Percentiles rank a stretch among this genome's conserved stretches.
These are phyloP conservation scores for Motacilla tschutschensis DNA, from an alignment of 2,113 vertebrate species.

Conservation along the genomic window DNA sequence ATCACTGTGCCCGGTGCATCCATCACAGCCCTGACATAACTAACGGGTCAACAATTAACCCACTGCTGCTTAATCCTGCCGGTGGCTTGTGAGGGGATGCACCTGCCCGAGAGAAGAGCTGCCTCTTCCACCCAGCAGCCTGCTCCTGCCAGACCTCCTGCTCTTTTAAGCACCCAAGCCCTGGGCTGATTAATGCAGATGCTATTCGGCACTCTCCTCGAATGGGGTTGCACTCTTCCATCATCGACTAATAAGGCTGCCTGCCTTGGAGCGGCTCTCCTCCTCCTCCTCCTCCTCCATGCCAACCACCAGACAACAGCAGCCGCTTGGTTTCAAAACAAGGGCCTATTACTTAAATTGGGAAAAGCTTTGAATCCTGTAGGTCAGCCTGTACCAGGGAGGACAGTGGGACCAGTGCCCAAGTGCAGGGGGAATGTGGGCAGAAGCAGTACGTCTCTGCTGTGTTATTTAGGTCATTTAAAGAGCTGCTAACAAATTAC, in stretches of 20 bases:
- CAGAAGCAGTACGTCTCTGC: background rate
- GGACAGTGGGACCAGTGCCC: background rate
- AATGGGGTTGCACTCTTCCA: conserved; percentile 65
- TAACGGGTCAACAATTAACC: background rate
- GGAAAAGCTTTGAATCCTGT: conserved; percentile 54
- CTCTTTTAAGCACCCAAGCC: conserved; percentile 54
- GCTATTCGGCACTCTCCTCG: conserved; percentile 51
- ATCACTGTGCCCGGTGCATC: background rate
- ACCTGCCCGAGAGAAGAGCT: background rate
- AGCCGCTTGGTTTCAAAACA: conserved; percentile 58
- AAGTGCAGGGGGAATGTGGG: background rate
- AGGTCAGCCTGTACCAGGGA: conserved; percentile 33
- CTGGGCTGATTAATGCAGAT: conserved; percentile 69
- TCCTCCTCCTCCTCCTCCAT: conserved; percentile 44
- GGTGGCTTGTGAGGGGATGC: background rate
- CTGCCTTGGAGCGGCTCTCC: background rate
- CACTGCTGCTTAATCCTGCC: background rate
- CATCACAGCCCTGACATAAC: background rate
- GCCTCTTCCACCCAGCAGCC: background rate
- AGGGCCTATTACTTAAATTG: conserved; percentile 64
- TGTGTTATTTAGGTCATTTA: background rate
- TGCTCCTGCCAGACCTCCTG: conserved; percentile 31
- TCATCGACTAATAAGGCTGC: conserved; percentile 77
- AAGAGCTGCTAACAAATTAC: background rate
- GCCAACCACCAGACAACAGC: conserved; percentile 57